Percentiles rank a stretch among this genome's conserved stretches.
Evolutionary conservation across 2,888 invertebrate genomes (phyloP).

Genomic region (Erpobdella octoculata): DNA sequence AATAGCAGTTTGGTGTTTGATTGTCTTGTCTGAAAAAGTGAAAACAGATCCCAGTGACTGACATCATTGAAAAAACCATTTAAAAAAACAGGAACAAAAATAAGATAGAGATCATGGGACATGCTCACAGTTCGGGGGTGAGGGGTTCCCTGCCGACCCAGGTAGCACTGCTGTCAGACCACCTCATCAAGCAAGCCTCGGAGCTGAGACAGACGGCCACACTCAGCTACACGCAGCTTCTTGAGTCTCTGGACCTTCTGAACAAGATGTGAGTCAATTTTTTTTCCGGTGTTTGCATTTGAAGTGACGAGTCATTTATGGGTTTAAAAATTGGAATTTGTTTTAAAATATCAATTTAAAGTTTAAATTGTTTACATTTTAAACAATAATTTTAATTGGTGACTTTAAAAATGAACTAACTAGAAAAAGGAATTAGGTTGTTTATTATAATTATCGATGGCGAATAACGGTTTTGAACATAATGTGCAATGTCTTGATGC

Average conservation of each 20-base stretch:
- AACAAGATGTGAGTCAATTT: slow-evolving; percentile 59
- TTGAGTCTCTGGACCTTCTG: slow-evolving; percentile 58
- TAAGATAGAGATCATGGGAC: slow-evolving; percentile 31
- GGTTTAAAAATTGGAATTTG: not conserved
- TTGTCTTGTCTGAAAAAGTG: no score
- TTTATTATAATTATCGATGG: no score
- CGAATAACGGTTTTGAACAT: no score
- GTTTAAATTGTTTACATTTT: not conserved
- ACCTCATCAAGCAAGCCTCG: slow-evolving; percentile 42
- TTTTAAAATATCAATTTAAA: not conserved
- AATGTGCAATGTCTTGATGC: no score
- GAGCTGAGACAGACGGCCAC: slow-evolving; percentile 50
- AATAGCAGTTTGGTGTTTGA: no score
- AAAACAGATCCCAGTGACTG: no score
- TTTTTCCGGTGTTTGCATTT: not conserved
- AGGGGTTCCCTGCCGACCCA: slow-evolving; percentile 16
- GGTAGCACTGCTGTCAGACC: slow-evolving; percentile 34
- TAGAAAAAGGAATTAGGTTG: no score
- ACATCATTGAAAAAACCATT: no score
- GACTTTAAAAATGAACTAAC: no score
- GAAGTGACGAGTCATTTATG: not conserved
- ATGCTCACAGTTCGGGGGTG: slow-evolving; percentile 11
- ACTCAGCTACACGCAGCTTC: slow-evolving; percentile 59
- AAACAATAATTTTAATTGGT: no score
- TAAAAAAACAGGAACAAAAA: no score